A percentile compares a stretch with the other conserved stretches of the same genome.
These are phyloP conservation scores for Pterophyllum scalare DNA, from an alignment of 2,113 vertebrate species.

Conservation along the genomic window DNA sequence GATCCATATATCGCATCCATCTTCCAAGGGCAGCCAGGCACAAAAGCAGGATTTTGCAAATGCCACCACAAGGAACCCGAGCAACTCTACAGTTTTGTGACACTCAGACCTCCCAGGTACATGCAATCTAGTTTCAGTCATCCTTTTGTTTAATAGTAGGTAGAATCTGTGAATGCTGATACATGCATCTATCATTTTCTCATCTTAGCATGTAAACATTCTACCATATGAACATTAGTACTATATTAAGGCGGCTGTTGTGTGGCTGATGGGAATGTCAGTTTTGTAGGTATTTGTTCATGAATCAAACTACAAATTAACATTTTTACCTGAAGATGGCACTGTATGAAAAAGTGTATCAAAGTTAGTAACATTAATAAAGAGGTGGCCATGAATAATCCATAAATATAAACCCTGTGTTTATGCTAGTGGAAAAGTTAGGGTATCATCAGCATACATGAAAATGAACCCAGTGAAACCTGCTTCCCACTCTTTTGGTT, in stretches of 20 bases:
- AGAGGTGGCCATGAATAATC: not conserved
- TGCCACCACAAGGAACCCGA: not conserved
- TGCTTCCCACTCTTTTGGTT: not conserved
- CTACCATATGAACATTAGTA: not conserved
- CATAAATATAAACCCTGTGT: rapidly evolving
- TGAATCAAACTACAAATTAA: not conserved
- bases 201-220: not conserved
- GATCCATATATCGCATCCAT: conserved; percentile 12
- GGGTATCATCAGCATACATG: not conserved
- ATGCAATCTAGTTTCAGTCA: not conserved
- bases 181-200: not conserved
- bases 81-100: not conserved
- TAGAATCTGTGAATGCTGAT: not conserved
- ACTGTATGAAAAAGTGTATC: not conserved
- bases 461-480: not conserved
- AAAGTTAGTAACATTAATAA: not conserved
- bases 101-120: not conserved
- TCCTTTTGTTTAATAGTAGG: not conserved
- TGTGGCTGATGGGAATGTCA: not conserved
- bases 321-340: not conserved
- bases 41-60: conserved; percentile 12
- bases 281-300: not conserved
- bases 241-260: not conserved
- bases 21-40: not conserved
- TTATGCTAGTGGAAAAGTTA: not conserved